Percentiles rank a stretch among this genome's conserved stretches.
phyloP scores from a whole-genome alignment of 1,140 invertebrate species.

The Drosophila rufa region DNA sequence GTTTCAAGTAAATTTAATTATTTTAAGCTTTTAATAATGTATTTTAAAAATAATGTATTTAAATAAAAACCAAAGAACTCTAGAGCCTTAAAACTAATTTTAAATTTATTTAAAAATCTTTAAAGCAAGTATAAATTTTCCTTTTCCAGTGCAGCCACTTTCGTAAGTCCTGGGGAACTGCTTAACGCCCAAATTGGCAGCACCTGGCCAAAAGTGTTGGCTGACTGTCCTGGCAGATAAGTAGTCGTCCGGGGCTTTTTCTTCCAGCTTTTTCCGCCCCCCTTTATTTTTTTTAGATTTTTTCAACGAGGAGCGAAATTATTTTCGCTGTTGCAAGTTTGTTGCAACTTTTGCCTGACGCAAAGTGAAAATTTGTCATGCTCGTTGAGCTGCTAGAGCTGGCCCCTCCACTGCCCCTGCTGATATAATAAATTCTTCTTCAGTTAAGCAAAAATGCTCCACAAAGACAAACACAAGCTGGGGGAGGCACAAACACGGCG shows the following conservation, averaged over 20 bases:
- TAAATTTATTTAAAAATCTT: background rate
- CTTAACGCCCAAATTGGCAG: conserved; percentile 79
- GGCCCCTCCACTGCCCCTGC: conserved; percentile 11
- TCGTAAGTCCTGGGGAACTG: conserved; percentile 54
- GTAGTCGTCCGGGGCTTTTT: conserved; percentile 56
- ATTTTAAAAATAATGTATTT: background rate
- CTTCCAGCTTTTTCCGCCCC: conserved; percentile 10
- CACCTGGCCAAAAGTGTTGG: conserved; percentile 73
- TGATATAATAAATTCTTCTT: conserved; percentile 78
- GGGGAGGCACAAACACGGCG: conserved; percentile 27
- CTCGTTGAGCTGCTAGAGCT: conserved; percentile 65
- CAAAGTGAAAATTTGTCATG: conserved; percentile 82
- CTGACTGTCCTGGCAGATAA: conserved; percentile 66
- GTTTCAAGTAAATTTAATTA: background rate
- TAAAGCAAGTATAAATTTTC: accelerated
- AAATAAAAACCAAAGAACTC: background rate
- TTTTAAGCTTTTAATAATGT: no score
- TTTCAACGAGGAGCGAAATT: conserved; percentile 58
- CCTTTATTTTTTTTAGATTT: conserved; percentile 28
- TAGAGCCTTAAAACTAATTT: accelerated
- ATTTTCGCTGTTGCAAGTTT: conserved; percentile 78
- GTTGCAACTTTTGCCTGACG: conserved; percentile 72
- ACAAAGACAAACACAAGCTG: conserved; percentile 60
- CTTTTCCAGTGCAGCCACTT: conserved; percentile 2
- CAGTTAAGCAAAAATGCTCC: conserved; percentile 74